Conservation (phyloP, 2,113 vertebrate genomes). For the Porphyrio hochstetteri region DNA sequence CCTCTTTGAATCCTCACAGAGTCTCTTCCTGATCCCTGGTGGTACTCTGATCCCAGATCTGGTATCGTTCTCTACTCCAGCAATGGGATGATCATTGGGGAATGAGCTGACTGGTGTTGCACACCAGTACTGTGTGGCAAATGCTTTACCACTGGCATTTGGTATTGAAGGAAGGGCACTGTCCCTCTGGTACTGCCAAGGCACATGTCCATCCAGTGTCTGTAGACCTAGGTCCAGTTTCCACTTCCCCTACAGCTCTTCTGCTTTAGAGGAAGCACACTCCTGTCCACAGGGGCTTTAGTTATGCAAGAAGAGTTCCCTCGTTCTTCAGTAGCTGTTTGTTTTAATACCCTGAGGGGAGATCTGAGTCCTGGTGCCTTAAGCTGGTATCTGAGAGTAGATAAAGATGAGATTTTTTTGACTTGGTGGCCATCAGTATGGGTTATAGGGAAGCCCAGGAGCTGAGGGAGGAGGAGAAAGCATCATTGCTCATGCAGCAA, state of each 20-base stretch:
- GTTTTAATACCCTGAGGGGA: not conserved
- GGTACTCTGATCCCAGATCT: not conserved
- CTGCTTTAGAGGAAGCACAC: not conserved
- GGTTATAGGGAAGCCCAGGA: not conserved
- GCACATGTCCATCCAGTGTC: not conserved
- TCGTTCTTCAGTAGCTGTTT: not conserved
- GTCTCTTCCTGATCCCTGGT: not conserved
- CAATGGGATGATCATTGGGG: not conserved
- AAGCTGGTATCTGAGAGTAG: not conserved
- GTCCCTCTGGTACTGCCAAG: not conserved
- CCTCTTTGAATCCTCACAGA: not conserved
- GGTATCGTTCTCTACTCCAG: not conserved
- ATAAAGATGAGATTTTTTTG: not conserved
- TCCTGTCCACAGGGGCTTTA: not conserved
- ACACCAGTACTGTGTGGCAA: not conserved
- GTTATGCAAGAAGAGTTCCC: not conserved
- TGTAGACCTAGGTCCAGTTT: not conserved
- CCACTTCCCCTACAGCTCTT: not conserved
- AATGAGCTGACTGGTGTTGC: not conserved
- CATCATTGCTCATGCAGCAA: not conserved
- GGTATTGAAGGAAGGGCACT: not conserved
- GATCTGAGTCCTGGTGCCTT: not conserved
- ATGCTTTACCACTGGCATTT: not conserved
- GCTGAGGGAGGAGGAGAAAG: not conserved
- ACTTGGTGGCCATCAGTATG: not conserved